Percentiles rank a stretch among this genome's conserved stretches.
These are phyloP conservation scores for Megalonaias nervosa DNA, from an alignment of 1,140 invertebrate species.

Conservation along the genomic window DNA sequence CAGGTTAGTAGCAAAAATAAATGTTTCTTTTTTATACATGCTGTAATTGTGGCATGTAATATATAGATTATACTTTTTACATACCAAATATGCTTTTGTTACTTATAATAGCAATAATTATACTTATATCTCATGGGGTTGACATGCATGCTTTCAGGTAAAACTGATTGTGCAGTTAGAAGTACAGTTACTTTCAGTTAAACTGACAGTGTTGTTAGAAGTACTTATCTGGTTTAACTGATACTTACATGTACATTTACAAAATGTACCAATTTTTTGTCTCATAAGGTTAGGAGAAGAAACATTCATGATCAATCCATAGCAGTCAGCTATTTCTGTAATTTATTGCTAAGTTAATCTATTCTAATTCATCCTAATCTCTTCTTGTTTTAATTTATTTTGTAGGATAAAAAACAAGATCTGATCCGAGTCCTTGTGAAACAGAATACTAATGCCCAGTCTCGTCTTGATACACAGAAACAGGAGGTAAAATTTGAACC, in stretches of 20 bases:
- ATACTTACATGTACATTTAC: background rate
- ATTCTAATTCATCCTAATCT: background rate
- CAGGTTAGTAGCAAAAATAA: no score
- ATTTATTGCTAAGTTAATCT: background rate
- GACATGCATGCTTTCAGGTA: no score
- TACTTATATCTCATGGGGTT: no score
- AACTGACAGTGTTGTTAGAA: background rate
- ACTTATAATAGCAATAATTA: no score
- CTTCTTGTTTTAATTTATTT: conserved; percentile 3
- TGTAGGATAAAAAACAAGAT: conserved; percentile 53
- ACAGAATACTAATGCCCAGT: conserved; percentile 49
- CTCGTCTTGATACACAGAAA: conserved; percentile 45
- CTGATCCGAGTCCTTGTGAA: conserved; percentile 53
- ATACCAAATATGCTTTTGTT: no score
- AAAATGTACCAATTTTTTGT: background rate
- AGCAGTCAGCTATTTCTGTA: background rate
- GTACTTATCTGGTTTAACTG: background rate
- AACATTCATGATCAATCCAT: background rate
- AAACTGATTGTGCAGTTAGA: no score
- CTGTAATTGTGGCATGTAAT: no score
- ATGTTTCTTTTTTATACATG: no score
- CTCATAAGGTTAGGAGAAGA: background rate
- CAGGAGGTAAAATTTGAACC: conserved; percentile 38
- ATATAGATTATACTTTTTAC: no score
- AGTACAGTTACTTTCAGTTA: no score